Base-by-base conservation (phyloP, 2,113 vertebrate genomes). In the Colossoma macropomum region DNA sequence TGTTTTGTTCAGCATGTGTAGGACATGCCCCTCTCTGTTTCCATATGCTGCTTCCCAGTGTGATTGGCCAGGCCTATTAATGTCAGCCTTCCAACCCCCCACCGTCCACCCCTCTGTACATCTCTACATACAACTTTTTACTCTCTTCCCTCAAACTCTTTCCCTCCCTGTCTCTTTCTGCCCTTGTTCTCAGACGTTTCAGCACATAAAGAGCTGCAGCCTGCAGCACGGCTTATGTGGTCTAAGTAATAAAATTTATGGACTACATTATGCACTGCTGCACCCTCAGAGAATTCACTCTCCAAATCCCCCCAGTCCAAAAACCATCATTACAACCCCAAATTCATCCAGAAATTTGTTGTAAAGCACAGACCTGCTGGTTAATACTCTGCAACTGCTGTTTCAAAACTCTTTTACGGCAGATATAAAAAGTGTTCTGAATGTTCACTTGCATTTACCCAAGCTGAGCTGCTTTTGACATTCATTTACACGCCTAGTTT, bases 1-100 rank as follows among this genome's bases (percentile, higher is more conserved):
- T n/a, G 25, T 80, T 85, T 52, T 80, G 80, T 80, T 62, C 62
- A 84, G 85, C 38, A 38, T 60, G 56, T 62, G 68, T 62, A 73
- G 71, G 34, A 85, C 78, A 84, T 81, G 86, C 80, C 82, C 76
- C 79, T 87, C 63, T 52, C 73, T 88, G 86, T 85, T 63, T 80
- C 68, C 80, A 76, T 82, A 69, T 82, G 80, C 73, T 69, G 73
- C 52, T 60, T 34, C 73, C 73, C 66, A 66, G 62, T 76, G 63
- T 59, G 80, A 23, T 82, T 82, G 72, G 80, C 48, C 63, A 52
- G 80, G 32, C 21, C 54, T 75, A 56, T 54, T 30, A 7, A 56
- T 68, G 38, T 59, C 60, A 41, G 48, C 48, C 62, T 21, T 63
- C 71, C 78, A n/a, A 62, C 73, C 80, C 50, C 78, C 70, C n/a